Base-by-base conservation (phyloP, 2,888 invertebrate genomes). In the Cryptus armator region DNA sequence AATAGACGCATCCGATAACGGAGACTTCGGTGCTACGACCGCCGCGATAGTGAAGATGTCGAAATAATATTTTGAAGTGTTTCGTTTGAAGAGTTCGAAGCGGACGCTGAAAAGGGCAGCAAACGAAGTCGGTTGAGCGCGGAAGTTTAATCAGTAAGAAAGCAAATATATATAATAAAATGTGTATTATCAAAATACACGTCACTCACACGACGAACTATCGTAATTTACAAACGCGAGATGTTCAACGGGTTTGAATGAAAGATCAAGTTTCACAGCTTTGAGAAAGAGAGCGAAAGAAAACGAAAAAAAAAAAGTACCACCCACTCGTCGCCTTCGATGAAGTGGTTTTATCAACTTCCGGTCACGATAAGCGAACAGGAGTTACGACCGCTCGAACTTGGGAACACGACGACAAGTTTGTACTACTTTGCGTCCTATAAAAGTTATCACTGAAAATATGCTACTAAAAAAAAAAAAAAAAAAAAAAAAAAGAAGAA, bases 341-440 rank as follows among this genome's bases (percentile, higher is more conserved):
- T 70, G 51, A 75, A 79, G 70, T 37, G 74, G 79, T 81, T 81
- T 86, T 87, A 87, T 87, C 87, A 82, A 85, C 86, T 87, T 87
- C 87, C 87, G 86, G 76, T 82, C 9, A 48, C 64, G 87, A 87
- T 87, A 86, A 86, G 70, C 59, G 19, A n/a, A 44, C 29, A 68
- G 6, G 62, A 62, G 62, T 62, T 62, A 62, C 44, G 14, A 29
- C 24, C 19, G 3, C 59, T 24, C 59, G 16, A 67, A 68, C 19
- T 68, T 81, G 48, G 68, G 29, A 78, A 62, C n/a, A 3, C 32
- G 12, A 56, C 24, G 56, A 56, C 56, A 56, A 56, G 56, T 56
- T 56, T 56, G 56, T 56, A 56, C 24, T 56, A 56, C 56, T 56
- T 56, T 24, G 24, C 19, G 56, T 24, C 24, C 56, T 56, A 56